phyloP scores from a whole-genome alignment of 2,888 invertebrate species.

The Diachrysia chrysitis region DNA sequence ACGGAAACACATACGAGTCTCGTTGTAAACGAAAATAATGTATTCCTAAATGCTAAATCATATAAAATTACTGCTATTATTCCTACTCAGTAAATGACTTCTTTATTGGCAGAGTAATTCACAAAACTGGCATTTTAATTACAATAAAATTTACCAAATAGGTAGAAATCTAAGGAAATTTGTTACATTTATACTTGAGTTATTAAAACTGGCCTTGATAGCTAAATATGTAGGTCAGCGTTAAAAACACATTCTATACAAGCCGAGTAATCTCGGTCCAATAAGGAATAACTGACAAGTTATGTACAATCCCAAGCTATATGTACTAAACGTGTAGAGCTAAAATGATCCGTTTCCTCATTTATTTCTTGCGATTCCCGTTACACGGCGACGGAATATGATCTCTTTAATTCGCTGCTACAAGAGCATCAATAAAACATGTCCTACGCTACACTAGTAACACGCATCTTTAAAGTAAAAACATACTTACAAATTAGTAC shows the following conservation, averaged over 20 bases:
- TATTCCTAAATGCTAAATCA: constrained; percentile 14
- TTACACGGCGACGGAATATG: constrained; percentile 34
- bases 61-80: background rate
- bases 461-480: constrained; percentile 12
- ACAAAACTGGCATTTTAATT: constrained; percentile 24
- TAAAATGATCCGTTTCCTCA: constrained; percentile 51
- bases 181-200: constrained; percentile 6
- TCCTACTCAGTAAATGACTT: constrained; percentile 15
- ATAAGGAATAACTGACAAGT: constrained; percentile 20
- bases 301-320: constrained; percentile 12
- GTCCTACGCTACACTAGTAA: background rate
- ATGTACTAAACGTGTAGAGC: constrained; percentile 23
- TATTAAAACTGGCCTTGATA: constrained; percentile 25
- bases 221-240: constrained; percentile 12
- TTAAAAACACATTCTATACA: background rate
- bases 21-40: background rate
- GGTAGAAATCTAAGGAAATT: constrained; percentile 26
- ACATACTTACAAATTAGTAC: constrained; percentile 9
- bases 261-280: constrained; percentile 6
- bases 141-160: constrained; percentile 13
- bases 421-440: constrained; percentile 14
- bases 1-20: background rate
- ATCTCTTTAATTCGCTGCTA: constrained; percentile 19
- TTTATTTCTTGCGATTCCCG: constrained; percentile 51
- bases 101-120: constrained; percentile 24